phyloP scores from a whole-genome alignment of 2,113 vertebrate species.

The Toxostoma redivivum region DNA sequence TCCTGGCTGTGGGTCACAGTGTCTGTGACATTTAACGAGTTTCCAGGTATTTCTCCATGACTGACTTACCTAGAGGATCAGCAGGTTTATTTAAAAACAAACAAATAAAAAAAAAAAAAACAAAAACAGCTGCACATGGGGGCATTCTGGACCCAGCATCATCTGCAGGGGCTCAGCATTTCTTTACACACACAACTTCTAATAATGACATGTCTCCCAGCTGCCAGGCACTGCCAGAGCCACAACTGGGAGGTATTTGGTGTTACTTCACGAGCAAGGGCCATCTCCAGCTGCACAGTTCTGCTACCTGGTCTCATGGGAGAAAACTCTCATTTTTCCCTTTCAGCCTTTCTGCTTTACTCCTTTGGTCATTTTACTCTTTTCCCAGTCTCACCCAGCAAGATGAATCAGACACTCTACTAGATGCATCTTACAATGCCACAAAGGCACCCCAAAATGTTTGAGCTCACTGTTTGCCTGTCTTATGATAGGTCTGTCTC shows the following conservation, averaged over 20 bases:
- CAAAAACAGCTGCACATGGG: accelerated
- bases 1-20: background rate
- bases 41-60: background rate
- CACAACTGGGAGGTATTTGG: background rate
- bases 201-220: background rate
- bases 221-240: background rate
- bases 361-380: background rate
- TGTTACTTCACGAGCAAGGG: background rate
- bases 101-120: no score
- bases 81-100: background rate
- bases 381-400: background rate
- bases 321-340: background rate
- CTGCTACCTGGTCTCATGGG: background rate
- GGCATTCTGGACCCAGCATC: background rate
- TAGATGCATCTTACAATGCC: background rate
- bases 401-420: background rate
- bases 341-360: background rate
- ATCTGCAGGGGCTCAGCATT: background rate
- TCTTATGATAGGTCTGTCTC: background rate
- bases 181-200: background rate
- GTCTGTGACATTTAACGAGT: background rate
- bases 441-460: background rate
- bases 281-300: background rate
- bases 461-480: background rate
- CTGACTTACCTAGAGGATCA: background rate